These are phyloP conservation scores for Erebia aethiops DNA, from an alignment of 2,888 invertebrate species.

Conservation along the genomic window DNA sequence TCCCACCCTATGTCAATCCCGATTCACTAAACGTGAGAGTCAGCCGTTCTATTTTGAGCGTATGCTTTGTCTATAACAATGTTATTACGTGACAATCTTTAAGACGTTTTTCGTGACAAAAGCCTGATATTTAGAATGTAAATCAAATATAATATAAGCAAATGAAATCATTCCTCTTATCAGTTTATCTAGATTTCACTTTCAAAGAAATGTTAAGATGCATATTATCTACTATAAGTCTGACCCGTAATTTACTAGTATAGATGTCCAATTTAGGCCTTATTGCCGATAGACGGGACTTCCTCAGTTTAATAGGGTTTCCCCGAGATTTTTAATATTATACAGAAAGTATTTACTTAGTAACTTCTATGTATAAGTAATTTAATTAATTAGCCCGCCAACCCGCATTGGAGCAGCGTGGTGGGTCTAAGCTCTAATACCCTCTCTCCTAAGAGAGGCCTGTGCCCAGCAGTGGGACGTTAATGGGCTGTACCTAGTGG, in stretches of 20 bases:
- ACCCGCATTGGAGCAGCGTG: no score
- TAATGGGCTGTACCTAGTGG: no score
- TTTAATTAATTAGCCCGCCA: no score
- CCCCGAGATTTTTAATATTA: background rate
- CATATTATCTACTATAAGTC: background rate
- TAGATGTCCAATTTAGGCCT: background rate
- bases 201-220: constrained; percentile 4
- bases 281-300: background rate
- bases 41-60: constrained; percentile 38
- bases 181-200: background rate
- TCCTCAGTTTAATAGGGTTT: background rate
- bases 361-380: no score
- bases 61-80: constrained; percentile 34
- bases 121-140: background rate
- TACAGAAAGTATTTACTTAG: background rate
- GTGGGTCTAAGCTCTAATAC: no score
- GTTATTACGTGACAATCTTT: constrained; percentile 32
- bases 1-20: constrained; percentile 37
- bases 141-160: background rate
- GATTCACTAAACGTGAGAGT: constrained; percentile 39
- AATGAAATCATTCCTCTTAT: background rate
- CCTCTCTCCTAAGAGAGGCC: no score
- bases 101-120: constrained; percentile 19
- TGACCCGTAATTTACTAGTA: background rate
- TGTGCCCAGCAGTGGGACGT: no score